These are phyloP conservation scores for Heterocephalus glaber DNA, from an alignment of 2,113 vertebrate genomes.

Conservation along the genomic window DNA sequence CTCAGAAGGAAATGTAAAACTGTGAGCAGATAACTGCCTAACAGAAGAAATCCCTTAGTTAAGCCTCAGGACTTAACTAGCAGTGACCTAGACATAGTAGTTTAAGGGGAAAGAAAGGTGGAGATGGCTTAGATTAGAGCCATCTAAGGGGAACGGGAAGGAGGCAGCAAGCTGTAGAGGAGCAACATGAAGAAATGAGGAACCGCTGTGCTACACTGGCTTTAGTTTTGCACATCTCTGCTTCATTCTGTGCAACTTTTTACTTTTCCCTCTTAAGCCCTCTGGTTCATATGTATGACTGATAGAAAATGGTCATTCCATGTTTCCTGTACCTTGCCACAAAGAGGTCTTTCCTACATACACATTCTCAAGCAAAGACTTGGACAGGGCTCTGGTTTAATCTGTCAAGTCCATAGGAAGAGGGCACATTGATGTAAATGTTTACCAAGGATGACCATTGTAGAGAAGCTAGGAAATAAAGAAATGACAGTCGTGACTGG, in stretches of 20 bases:
- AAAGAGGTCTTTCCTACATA: neutral
- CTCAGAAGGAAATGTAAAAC: constrained; percentile 22
- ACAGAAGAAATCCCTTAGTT: neutral
- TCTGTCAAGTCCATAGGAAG: neutral
- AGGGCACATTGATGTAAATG: neutral
- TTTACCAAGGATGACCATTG: neutral
- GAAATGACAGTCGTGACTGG: neutral
- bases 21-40: neutral
- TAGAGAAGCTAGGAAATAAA: neutral
- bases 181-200: neutral
- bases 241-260: neutral
- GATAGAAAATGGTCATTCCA: neutral
- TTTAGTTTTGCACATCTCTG: neutral
- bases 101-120: neutral
- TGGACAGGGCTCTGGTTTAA: neutral
- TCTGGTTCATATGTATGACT: neutral
- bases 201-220: neutral
- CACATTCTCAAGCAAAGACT: neutral
- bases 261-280: neutral
- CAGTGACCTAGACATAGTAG: constrained; percentile 1
- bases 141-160: fast-evolving
- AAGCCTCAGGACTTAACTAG: neutral
- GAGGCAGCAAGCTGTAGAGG: neutral
- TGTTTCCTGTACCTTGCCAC: neutral
- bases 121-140: neutral